Evolutionary conservation across 2,113 vertebrate genomes (phyloP), one percentile per base, ranked within the genome.

Genomic region (Scopus umbretta): DNA sequence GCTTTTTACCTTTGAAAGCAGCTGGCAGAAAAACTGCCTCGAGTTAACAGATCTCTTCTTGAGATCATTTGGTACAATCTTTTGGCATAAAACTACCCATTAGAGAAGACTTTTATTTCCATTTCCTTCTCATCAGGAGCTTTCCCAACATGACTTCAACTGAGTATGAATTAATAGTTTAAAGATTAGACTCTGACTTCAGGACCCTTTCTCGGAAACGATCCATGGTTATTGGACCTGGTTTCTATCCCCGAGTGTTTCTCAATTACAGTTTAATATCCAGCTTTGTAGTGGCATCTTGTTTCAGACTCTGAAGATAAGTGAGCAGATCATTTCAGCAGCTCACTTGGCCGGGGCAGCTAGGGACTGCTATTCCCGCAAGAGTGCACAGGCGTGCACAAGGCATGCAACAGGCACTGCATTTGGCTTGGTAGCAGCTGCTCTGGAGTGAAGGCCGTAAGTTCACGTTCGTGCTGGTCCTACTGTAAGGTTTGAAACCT

Each of bases 91-190:
- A 80, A 74, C 55, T 49, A 6, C 47, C 49, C 32, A 45, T 94
- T 96, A 86, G 21, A 36, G 42, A 76, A 73, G 43, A 71, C 36
- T 79, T 83, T 5, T 90, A 45, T 78, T 94, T 96, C 78, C 73
- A 91, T 97, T 96, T 97, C 78, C 80, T 80, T 95, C 92, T 92
- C 83, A 55, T 88, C 91, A 80, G 78, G 95, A 94, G 63, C 62
- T 93, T 92, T 97, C 70, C 74, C 75, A 92, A 34, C n/a, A 13
- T 71, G 82, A 58, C 66, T 86, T 88, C 42, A 49, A 14, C 59
- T 59, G 58, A 85, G 58, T 65, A 87, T 2, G 2, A 91, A 87
- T 82, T 92, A 88, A 94, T 94, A 84, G 91, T 42, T 93, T 89
- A 82, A 94, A 88, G 76, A 63, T 92, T 87, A 76, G 53, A 66